Conservation (phyloP, 2,888 invertebrate species). For the Pterobdella sp. region DNA sequence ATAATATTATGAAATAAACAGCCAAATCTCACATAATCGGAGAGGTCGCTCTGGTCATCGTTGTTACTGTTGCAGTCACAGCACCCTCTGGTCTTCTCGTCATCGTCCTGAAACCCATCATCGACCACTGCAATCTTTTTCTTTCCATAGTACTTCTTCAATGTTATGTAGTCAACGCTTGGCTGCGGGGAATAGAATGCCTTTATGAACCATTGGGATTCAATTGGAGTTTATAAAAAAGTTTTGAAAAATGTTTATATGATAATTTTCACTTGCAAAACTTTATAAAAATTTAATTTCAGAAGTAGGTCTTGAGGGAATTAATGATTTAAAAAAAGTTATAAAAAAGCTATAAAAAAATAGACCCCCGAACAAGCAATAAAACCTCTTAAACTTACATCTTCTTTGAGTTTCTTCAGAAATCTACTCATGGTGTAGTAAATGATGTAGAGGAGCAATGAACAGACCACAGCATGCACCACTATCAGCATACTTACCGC, state of each 20-base stretch:
- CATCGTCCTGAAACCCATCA: conserved; percentile 15
- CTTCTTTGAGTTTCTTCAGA: conserved; percentile 1
- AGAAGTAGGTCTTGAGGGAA: too few species aligned
- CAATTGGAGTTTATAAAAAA: neutral
- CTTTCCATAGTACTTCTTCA: conserved; percentile 4
- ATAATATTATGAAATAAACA: neutral
- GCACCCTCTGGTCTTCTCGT: neutral
- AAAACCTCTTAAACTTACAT: neutral
- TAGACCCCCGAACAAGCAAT: too few species aligned
- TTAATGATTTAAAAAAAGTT: too few species aligned
- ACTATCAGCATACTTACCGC: neutral
- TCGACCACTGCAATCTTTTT: neutral
- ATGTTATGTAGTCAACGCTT: neutral
- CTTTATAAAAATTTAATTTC: too few species aligned
- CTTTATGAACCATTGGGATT: neutral
- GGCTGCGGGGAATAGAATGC: neutral
- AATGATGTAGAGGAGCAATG: conserved; percentile 5
- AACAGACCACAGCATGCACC: conserved; percentile 8
- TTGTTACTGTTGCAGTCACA: neutral
- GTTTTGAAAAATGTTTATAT: neutral
- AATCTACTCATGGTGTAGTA: conserved; percentile 7
- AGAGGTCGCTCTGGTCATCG: neutral
- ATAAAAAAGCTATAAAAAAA: too few species aligned
- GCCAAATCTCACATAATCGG: neutral
- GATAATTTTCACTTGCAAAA: too few species aligned